A percentile compares a stretch with the other conserved stretches of the same genome.
Evolutionary conservation across 37 sponge, comb jelly and placozoan species (phyloP).

Genomic region (Eunapius fragilis): DNA sequence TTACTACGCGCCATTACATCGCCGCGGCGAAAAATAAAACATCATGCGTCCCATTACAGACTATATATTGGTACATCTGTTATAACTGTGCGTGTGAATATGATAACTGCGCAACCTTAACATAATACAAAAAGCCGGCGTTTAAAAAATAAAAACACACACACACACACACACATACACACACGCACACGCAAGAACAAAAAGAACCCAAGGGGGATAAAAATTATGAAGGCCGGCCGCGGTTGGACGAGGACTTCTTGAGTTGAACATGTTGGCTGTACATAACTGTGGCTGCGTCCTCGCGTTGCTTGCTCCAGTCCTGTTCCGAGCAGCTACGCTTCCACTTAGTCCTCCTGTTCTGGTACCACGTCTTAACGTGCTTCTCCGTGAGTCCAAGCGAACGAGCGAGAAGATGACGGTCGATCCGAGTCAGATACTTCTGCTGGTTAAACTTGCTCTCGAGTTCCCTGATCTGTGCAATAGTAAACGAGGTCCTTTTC

Average conservation of each 20-base stretch:
- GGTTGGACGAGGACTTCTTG: neutral
- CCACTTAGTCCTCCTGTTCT: slow-evolving; percentile 83
- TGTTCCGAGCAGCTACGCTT: slow-evolving; percentile 61
- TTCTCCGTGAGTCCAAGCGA: slow-evolving; percentile 64
- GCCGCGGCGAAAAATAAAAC: too few species aligned
- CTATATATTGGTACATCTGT: too few species aligned
- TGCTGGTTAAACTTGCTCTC: slow-evolving; percentile 59
- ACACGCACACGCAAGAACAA: neutral
- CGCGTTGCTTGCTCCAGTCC: slow-evolving; percentile 76
- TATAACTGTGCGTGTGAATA: too few species aligned
- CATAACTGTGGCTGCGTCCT: slow-evolving; percentile 64
- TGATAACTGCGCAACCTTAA: neutral
- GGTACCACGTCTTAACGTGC: slow-evolving; percentile 87
- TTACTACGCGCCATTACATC: too few species aligned
- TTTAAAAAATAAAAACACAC: too few species aligned
- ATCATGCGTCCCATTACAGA: too few species aligned
- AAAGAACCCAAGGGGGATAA: neutral
- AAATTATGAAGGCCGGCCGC: neutral
- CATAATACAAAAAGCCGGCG: neutral
- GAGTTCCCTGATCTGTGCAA: slow-evolving; percentile 51
- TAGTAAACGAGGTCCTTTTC: slow-evolving; percentile 69
- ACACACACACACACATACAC: neutral
- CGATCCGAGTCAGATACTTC: slow-evolving; percentile 69
- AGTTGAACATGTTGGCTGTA: slow-evolving; percentile 66
- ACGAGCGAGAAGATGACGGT: slow-evolving; percentile 45